phyloP scores from a whole-genome alignment of 2,113 vertebrate species.

The Nibea coibor region DNA sequence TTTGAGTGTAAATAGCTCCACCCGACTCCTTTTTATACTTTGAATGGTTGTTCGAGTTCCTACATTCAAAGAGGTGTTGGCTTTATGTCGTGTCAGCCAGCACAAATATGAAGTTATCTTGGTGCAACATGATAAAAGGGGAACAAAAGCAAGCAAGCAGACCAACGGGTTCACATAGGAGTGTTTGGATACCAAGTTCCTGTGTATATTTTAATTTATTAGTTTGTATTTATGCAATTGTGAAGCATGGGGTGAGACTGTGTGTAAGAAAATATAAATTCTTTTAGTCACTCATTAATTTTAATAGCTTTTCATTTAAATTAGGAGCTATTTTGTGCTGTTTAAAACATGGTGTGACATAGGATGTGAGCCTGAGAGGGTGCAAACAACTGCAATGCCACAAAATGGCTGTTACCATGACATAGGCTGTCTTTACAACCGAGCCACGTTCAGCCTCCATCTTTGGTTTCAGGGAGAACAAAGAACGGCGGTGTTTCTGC shows the following conservation, averaged over 20 bases:
- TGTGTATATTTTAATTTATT: constrained; percentile 1
- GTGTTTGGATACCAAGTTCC: constrained; percentile 1
- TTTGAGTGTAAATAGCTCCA: constrained; percentile 64
- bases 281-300: neutral
- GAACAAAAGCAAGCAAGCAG: neutral
- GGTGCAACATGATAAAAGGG: neutral
- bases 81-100: constrained; percentile 52
- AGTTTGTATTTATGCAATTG: neutral
- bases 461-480: constrained; percentile 67
- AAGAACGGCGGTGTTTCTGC: constrained; percentile 29
- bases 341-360: neutral
- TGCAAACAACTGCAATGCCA: constrained; percentile 57
- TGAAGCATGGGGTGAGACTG: neutral
- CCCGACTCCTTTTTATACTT: constrained; percentile 43
- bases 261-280: neutral
- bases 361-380: constrained; percentile 11
- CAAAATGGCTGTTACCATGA: constrained; percentile 79
- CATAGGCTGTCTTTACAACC: constrained; percentile 53
- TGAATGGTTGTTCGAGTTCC: constrained; percentile 32
- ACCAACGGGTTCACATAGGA: neutral
- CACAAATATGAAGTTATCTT: constrained; percentile 6
- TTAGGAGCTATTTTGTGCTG: neutral
- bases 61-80: constrained; percentile 19
- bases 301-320: neutral
- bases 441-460: constrained; percentile 72